Base-by-base conservation (phyloP, 2,888 invertebrate genomes). In the Halictus quadricinctus region DNA sequence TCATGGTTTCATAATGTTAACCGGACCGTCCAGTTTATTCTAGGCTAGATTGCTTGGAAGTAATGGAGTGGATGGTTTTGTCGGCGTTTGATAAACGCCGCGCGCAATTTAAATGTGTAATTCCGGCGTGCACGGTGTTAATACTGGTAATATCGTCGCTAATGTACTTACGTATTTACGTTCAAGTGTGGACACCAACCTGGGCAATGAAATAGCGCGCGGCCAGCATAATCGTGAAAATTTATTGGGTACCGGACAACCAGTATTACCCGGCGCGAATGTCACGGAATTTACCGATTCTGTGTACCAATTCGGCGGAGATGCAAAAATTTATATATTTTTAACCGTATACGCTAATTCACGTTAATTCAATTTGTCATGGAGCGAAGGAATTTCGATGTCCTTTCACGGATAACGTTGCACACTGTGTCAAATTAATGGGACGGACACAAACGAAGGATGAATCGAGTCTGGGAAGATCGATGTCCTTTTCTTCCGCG, bases 11-110 rank as follows among this genome's bases (percentile, higher is more conserved):
- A 12, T n/a, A 41, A 69, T 43, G 69, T 41, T 43, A 69, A 69
- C 41, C 41, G 21, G 41, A 12, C 12, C 41, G 41, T n/a, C 21
- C 12, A 41, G 21, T 41, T 41, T 41, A 69, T 41, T 4, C 41
- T 21, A 8, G 69, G 69, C n/a, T 69, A 69, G 69, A 69, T 69
- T 69, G 69, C 41, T 43, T 3, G 69, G 69, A 69, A 69, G 21
- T 69, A 69, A 69, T 74, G 41, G 48, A 81, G 74, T 43, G 81
- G 70, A 74, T 81, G 82, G 82, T 60, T 81, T 82, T 75, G 69
- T 50, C 48, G 82, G 82, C 74, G 12, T 81, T 81, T 81, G 82
- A 82, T 75, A 82, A 81, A 81, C 70, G 74, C 58, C 70, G 48
- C 81, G 74, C 46, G 73, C 81, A 74, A 82, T 80, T 81, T 43